Conservation (phyloP, 23 tunicate species). For the Oikopleura dioica region DNA sequence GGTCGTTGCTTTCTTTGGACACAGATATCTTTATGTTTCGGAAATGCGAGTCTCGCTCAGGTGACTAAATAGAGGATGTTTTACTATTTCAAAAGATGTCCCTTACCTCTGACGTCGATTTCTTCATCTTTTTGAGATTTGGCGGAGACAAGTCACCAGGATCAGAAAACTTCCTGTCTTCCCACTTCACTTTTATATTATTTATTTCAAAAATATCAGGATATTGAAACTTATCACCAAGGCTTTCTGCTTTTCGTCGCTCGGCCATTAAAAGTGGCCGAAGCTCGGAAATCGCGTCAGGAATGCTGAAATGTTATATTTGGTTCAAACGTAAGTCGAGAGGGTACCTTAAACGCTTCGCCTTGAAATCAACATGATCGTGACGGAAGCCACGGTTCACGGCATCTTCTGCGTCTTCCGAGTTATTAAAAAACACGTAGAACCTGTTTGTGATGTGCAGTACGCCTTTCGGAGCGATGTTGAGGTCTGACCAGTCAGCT, state of each 20-base stretch:
- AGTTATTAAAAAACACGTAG: background rate
- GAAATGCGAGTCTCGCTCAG: background rate
- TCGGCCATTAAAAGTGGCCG: background rate
- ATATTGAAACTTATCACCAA: background rate
- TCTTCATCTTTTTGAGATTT: background rate
- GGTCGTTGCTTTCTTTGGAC: background rate
- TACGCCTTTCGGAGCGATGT: background rate
- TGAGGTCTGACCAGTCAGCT: constrained; percentile 1
- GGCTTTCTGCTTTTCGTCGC: background rate
- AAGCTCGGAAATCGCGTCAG: background rate
- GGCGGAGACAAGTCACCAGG: background rate
- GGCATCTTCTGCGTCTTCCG: constrained; percentile 4
- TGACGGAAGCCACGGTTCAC: background rate
- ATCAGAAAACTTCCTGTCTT: background rate
- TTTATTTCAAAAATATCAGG: constrained; percentile 8
- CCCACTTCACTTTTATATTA: constrained; percentile 13
- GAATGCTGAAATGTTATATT: background rate
- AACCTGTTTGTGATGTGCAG: background rate
- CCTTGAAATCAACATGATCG: background rate
- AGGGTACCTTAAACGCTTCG: background rate
- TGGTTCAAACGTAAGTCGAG: background rate
- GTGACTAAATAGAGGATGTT: background rate
- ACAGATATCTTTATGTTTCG: background rate
- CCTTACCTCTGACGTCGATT: too few relatives aligned
- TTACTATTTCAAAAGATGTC: too few relatives aligned